Base-by-base conservation (phyloP, 2,888 invertebrate species). In the Volucella bombylans region DNA sequence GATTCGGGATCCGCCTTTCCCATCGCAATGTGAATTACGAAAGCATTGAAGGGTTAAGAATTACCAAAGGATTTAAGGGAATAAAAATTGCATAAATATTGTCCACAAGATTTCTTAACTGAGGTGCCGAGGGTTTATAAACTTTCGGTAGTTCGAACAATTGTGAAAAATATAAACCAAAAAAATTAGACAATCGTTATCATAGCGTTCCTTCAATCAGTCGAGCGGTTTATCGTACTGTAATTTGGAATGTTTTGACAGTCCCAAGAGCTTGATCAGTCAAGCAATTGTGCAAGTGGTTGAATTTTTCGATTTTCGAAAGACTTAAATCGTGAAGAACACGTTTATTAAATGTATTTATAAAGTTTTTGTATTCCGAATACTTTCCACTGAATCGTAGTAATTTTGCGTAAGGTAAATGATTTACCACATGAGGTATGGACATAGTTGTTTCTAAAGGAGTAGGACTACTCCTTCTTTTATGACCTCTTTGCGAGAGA, bases 291-390 rank as follows among this genome's bases (percentile, higher is more conserved):
- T 67, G 11, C 14, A 76, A 47, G 18, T 64, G 54, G 38, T 78
- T 64, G 14, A 74, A 80, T 50, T 74, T 74, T 41, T 80, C 73
- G 4, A 73, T 67, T 8, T 23, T 50, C 10, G 65, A 12, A 9
- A 73, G n/a, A n/a, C 52, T 50, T 3, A 15, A 3, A 9, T 80
- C 73, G 49, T 57, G 11, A 23, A 65, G 9, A 12, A 80, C 65
- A 41, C 59, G 45, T 52, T 59, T 72, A 15, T 80, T 73, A 39
- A 73, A 80, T 1, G 47, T 57, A 6, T 54, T n/a, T n/a, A 80
- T 73, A 11, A 73, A 80, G 59, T 73, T 65, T 12, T 52, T 73
- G 41, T 65, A 65, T 18, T 79, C 78, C 15, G 55, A 11, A 54
- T 69, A 55, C 15, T 71, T 77, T 2, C 77, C 77, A 31, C 18